Conservation (phyloP, 1,140 invertebrate genomes). For the Drosophila novamexicana region DNA sequence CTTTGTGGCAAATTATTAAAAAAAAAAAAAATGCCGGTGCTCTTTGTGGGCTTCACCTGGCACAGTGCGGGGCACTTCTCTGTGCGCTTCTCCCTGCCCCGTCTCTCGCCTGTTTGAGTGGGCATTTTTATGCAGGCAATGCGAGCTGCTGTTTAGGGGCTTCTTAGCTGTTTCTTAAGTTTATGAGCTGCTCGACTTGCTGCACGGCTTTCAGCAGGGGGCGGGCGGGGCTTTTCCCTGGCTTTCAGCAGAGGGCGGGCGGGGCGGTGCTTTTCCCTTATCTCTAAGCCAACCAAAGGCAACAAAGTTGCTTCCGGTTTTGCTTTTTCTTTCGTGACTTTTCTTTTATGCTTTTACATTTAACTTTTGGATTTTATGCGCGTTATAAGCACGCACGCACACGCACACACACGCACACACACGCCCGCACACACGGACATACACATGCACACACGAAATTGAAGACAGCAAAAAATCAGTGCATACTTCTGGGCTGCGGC, state of each 20-base stretch:
- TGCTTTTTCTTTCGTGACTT: conserved; percentile 16
- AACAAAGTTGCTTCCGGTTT: conserved; percentile 40
- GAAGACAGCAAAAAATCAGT: conserved; percentile 22
- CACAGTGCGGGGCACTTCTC: background rate
- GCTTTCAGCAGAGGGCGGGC: background rate
- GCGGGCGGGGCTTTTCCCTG: background rate
- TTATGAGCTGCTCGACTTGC: conserved; percentile 15
- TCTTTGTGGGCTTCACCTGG: background rate
- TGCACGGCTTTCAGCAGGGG: background rate
- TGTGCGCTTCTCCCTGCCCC: background rate
- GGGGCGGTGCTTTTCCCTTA: background rate
- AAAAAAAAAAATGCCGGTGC: background rate
- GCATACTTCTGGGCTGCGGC: conserved; percentile 31
- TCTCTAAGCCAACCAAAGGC: conserved; percentile 34
- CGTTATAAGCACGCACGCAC: conserved; percentile 22
- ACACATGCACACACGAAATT: conserved; percentile 8
- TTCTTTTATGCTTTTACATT: conserved; percentile 35
- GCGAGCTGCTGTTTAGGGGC: conserved; percentile 26
- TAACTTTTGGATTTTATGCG: conserved; percentile 40
- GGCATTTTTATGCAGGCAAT: conserved; percentile 23
- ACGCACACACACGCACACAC: conserved; percentile 5
- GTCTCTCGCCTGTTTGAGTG: conserved; percentile 1
- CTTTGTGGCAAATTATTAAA: too few relatives aligned
- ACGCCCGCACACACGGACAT: conserved; percentile 11
- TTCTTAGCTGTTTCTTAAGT: conserved; percentile 41